Evolutionary conservation across 1,140 invertebrate genomes (phyloP).

Genomic region (Lepidurus couesii): DNA sequence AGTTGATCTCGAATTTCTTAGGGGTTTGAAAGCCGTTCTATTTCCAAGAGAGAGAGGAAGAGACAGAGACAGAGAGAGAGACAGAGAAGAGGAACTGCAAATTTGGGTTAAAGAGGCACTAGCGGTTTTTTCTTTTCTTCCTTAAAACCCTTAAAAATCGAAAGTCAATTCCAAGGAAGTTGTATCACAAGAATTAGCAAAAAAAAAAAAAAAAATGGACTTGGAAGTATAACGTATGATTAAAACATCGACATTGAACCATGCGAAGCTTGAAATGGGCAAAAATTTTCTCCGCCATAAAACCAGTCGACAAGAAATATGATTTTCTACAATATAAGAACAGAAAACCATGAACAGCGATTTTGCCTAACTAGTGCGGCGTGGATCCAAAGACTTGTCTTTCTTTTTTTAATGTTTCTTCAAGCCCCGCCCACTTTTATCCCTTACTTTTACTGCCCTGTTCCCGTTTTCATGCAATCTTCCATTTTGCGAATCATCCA

Average conservation of each 20-base stretch:
- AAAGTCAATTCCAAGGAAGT: background rate
- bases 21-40: background rate
- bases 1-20: background rate
- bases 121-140: background rate
- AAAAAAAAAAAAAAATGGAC: background rate
- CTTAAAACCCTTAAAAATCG: background rate
- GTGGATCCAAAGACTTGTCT: background rate
- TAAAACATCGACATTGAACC: conserved; percentile 11
- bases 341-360: background rate
- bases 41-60: background rate
- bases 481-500: conserved; percentile 22
- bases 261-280: background rate
- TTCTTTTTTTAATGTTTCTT: background rate
- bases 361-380: background rate
- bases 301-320: background rate
- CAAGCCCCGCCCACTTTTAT: background rate
- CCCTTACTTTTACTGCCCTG: conserved; percentile 7
- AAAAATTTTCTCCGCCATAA: background rate
- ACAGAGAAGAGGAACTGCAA: background rate
- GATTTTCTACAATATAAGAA: background rate
- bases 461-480: conserved; percentile 22
- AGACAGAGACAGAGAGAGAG: background rate
- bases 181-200: background rate
- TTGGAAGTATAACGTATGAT: background rate
- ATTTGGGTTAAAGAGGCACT: background rate